Conservation (phyloP, 1,140 invertebrate species). For the Drosophila mauritiana region DNA sequence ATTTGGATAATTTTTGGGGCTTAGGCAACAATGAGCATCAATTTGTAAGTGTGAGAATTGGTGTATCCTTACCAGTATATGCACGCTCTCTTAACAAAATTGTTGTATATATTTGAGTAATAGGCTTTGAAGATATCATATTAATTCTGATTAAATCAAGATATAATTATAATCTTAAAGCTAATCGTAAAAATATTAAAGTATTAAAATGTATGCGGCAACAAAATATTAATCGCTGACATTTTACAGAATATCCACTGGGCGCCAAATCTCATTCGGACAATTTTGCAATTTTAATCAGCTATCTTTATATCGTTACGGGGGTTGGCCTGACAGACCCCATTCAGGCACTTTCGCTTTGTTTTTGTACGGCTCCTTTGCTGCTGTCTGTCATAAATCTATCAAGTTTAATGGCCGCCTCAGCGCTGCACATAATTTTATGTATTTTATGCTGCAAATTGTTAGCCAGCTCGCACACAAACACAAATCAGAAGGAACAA, state of each 20-base stretch:
- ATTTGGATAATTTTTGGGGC: too few species aligned
- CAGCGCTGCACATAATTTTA: constrained; percentile 84
- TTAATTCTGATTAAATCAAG: too few species aligned
- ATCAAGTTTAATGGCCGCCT: constrained; percentile 84
- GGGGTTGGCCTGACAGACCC: constrained; percentile 17
- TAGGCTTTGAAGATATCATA: too few species aligned
- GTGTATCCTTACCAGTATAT: too few species aligned
- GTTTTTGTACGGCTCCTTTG: constrained; percentile 43
- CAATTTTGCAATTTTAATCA: constrained; percentile 80
- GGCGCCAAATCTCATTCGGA: constrained; percentile 64
- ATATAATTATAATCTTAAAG: too few species aligned
- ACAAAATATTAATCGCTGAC: constrained; percentile 6
- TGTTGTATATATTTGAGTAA: too few species aligned
- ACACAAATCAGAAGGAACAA: constrained; percentile 71
- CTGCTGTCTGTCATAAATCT: constrained; percentile 81
- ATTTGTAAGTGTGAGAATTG: too few species aligned
- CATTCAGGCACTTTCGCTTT: constrained; percentile 6
- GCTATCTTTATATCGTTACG: constrained; percentile 60
- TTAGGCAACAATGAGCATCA: too few species aligned
- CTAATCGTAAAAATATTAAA: too few species aligned
- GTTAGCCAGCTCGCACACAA: constrained; percentile 69
- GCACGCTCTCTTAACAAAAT: too few species aligned
- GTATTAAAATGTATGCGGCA: too few species aligned
- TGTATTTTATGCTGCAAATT: constrained; percentile 83
- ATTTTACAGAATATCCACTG: background rate